Percentiles rank a stretch among this genome's conserved stretches.
Conservation (phyloP, 2,888 invertebrate species). For the Exocentrus adspersus region DNA sequence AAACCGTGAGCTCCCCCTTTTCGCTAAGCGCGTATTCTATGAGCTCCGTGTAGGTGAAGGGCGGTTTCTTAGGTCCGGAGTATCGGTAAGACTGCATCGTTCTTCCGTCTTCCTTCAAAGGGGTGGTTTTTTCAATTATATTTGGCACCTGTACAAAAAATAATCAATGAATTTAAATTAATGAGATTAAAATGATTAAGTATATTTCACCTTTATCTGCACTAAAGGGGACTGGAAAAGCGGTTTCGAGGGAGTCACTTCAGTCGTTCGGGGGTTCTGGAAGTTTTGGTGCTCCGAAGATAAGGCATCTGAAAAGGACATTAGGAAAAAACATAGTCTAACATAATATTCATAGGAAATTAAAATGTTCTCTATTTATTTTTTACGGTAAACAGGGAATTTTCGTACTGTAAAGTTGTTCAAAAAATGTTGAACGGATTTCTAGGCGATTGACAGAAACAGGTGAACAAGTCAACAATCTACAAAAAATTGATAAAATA, state of each 20-base stretch:
- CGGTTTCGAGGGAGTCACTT: slow-evolving; percentile 7
- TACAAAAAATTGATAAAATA: slow-evolving; percentile 34
- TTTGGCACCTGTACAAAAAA: slow-evolving; percentile 34
- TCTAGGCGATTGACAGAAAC: slow-evolving; percentile 44
- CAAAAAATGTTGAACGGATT: slow-evolving; percentile 23
- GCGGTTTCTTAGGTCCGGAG: slow-evolving; percentile 79
- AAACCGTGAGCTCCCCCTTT: slow-evolving; percentile 87
- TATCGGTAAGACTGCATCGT: slow-evolving; percentile 50
- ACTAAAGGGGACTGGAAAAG: slow-evolving; percentile 21
- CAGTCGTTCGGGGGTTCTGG: slow-evolving; percentile 17
- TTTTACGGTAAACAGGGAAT: too few species aligned
- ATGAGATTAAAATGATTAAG: not conserved
- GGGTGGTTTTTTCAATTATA: slow-evolving; percentile 25
- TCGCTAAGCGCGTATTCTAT: slow-evolving; percentile 89
- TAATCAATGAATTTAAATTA: too few species aligned
- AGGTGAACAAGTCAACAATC: slow-evolving; percentile 46
- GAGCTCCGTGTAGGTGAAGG: slow-evolving; percentile 90
- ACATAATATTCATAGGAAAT: too few species aligned
- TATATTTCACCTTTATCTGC: slow-evolving; percentile 20
- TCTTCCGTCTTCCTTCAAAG: slow-evolving; percentile 29
- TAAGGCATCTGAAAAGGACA: slow-evolving; percentile 22
- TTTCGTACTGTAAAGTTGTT: too few species aligned
- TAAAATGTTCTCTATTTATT: too few species aligned
- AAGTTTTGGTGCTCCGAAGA: slow-evolving; percentile 12
- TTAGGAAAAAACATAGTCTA: not conserved